phyloP scores from a whole-genome alignment of 2,888 invertebrate species.

The Tryphoninae sp. region DNA sequence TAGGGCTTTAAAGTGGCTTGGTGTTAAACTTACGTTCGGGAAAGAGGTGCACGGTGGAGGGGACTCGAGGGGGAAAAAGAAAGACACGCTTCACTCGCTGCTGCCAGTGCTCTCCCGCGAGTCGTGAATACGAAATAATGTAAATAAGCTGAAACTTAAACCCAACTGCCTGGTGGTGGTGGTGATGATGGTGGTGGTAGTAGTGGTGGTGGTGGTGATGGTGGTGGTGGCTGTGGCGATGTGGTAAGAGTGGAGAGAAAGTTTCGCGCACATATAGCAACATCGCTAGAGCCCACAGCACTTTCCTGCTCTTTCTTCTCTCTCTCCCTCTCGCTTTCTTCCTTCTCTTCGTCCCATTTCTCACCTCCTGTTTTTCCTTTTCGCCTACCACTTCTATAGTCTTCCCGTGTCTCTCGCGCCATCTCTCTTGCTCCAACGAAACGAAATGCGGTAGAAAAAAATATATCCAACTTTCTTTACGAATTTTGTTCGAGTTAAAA shows the following conservation, averaged over 20 bases:
- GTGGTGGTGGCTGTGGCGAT: conserved; percentile 54
- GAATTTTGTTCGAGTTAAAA: not conserved
- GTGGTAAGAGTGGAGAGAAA: conserved; percentile 40
- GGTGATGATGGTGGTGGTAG: too few relatives aligned
- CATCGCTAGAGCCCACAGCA: not conserved
- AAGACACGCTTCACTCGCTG: conserved; percentile 27
- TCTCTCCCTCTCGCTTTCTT: conserved; percentile 7
- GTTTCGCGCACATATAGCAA: conserved; percentile 18
- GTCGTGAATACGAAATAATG: conserved; percentile 66
- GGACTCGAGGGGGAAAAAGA: conserved; percentile 20
- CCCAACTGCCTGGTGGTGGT: conserved; percentile 47
- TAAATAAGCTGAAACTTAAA: conserved; percentile 65
- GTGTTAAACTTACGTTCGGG: conserved; percentile 35
- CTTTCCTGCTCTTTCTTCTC: not conserved
- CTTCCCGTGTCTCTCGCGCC: not conserved
- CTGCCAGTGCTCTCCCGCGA: conserved; percentile 20
- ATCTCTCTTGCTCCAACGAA: not conserved
- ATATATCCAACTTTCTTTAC: not conserved
- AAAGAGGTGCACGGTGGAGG: not conserved
- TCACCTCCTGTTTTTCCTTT: conserved; percentile 10
- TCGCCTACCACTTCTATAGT: not conserved
- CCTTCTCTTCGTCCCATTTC: conserved; percentile 28
- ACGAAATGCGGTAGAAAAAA: not conserved
- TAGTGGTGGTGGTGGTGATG: too few relatives aligned
- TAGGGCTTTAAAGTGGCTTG: conserved; percentile 28